These are phyloP conservation scores for Carabus problematicus DNA, from an alignment of 2,888 invertebrate species.

Conservation along the genomic window DNA sequence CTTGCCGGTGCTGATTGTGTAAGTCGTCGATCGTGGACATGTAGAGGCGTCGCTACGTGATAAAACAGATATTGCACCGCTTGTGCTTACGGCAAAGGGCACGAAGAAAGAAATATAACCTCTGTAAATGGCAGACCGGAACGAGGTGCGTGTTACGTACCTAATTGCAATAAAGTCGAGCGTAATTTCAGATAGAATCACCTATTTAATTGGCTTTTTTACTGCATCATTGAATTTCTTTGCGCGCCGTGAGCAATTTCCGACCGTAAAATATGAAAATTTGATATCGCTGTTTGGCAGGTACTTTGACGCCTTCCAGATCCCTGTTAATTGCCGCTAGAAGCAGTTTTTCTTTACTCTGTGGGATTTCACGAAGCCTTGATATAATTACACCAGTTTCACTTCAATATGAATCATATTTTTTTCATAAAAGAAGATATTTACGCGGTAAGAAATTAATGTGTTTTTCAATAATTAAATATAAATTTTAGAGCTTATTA, in stretches of 20 bases:
- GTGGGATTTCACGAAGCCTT: too few relatives aligned
- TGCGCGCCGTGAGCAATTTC: conserved; percentile 8
- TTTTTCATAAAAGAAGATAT: too few relatives aligned
- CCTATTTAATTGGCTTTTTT: conserved; percentile 33
- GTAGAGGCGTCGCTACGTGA: neutral
- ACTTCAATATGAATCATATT: too few relatives aligned
- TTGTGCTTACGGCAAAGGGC: neutral
- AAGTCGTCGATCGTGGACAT: neutral
- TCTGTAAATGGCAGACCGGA: neutral
- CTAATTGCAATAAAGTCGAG: conserved; percentile 36
- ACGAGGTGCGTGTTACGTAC: conserved; percentile 9
- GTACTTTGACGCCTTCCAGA: too few relatives aligned
- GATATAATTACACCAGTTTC: too few relatives aligned
- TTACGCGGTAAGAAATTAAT: too few relatives aligned
- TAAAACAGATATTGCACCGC: conserved; percentile 12
- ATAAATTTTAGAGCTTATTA: too few relatives aligned
- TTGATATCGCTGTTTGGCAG: neutral
- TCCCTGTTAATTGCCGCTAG: too few relatives aligned
- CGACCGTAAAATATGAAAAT: conserved; percentile 30
- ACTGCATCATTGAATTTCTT: conserved; percentile 28
- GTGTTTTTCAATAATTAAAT: too few relatives aligned
- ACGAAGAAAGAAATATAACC: conserved; percentile 11
- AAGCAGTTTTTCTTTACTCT: too few relatives aligned
- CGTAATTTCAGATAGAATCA: conserved; percentile 27
- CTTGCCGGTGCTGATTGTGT: too few relatives aligned